Evolutionary conservation across 1,140 invertebrate genomes (phyloP).

Genomic region (Zophobas morio): DNA sequence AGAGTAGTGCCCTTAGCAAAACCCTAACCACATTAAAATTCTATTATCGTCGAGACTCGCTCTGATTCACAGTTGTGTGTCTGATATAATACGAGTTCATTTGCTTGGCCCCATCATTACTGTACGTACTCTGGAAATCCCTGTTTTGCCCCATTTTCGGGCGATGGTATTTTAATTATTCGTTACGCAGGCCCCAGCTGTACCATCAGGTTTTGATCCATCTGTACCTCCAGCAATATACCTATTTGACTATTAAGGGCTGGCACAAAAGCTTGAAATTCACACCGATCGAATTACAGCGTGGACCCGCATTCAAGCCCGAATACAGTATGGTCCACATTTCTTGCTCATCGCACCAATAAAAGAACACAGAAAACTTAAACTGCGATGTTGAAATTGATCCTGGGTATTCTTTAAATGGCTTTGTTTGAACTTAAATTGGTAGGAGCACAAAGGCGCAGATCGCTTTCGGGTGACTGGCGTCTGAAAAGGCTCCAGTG

Average conservation of each 20-base stretch:
- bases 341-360: background rate
- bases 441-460: background rate
- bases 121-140: background rate
- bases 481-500: background rate
- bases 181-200: background rate
- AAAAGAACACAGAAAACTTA: slow-evolving; percentile 42
- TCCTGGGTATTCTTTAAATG: slow-evolving; percentile 28
- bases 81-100: slow-evolving; percentile 39
- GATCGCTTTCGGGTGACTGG: slow-evolving; percentile 1
- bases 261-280: slow-evolving; percentile 26
- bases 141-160: background rate
- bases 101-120: slow-evolving; percentile 12
- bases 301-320: slow-evolving; percentile 10
- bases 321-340: slow-evolving; percentile 8
- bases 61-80: slow-evolving; percentile 44
- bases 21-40: slow-evolving; percentile 53
- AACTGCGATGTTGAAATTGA: slow-evolving; percentile 37
- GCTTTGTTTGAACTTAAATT: slow-evolving; percentile 32
- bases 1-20: slow-evolving; percentile 44
- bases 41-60: slow-evolving; percentile 52
- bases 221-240: slow-evolving; percentile 13
- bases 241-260: slow-evolving; percentile 39
- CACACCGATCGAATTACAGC: slow-evolving; percentile 44
- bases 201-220: slow-evolving; percentile 21
- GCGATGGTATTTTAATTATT: background rate